phyloP scores from a whole-genome alignment of 1,140 invertebrate genomes.

The Medauroidea extradentata region DNA sequence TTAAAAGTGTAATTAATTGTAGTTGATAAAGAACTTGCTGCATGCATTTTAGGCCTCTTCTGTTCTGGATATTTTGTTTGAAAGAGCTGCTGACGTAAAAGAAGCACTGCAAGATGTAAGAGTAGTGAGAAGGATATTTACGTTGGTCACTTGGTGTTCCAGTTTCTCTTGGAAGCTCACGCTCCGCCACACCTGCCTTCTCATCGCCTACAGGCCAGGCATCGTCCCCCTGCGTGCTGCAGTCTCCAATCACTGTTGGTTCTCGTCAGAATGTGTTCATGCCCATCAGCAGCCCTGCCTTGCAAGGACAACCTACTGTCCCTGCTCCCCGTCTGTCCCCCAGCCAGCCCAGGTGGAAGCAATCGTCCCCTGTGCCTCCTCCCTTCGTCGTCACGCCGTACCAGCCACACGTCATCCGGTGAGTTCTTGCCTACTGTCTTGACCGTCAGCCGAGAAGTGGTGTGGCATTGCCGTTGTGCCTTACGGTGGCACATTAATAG shows the following conservation, averaged over 20 bases:
- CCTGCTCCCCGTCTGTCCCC: slow-evolving; percentile 31
- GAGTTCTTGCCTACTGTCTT: slow-evolving; percentile 26
- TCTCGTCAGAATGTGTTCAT: slow-evolving; percentile 76
- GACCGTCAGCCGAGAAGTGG: too few relatives aligned
- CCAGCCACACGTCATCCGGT: slow-evolving; percentile 57
- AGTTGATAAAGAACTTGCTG: too few relatives aligned
- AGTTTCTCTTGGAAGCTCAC: slow-evolving; percentile 89
- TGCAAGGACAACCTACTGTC: slow-evolving; percentile 8
- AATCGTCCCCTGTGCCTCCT: slow-evolving; percentile 43
- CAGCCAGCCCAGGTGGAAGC: slow-evolving; percentile 42
- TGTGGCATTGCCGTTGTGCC: too few relatives aligned
- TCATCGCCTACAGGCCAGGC: slow-evolving; percentile 70
- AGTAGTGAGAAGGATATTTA: too few relatives aligned
- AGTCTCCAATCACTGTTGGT: slow-evolving; percentile 58
- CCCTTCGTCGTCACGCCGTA: slow-evolving; percentile 44
- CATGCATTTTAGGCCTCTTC: too few relatives aligned
- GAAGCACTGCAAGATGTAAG: too few relatives aligned
- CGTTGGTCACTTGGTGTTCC: slow-evolving; percentile 36
- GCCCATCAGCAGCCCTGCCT: slow-evolving; percentile 68
- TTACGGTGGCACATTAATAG: too few relatives aligned
- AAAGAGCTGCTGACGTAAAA: too few relatives aligned
- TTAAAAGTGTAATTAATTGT: too few relatives aligned
- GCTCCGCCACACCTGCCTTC: slow-evolving; percentile 82
- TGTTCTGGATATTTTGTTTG: too few relatives aligned
- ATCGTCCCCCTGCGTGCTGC: slow-evolving; percentile 59